Conservation (phyloP, 2,888 invertebrate genomes). For the Quadroppia sp. region DNA sequence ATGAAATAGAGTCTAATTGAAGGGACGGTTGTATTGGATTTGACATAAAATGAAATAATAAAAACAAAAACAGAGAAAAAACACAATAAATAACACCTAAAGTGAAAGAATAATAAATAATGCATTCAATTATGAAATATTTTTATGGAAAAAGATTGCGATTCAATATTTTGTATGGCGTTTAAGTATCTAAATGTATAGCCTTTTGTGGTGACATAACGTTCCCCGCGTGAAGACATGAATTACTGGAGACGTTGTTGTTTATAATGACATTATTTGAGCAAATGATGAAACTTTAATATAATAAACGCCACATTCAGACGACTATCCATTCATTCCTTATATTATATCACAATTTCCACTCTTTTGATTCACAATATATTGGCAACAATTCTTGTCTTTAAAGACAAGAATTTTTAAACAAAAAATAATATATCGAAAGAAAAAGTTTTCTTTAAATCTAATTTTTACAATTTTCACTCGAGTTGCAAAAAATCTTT, state of each 20-base stretch:
- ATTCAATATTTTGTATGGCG: slow-evolving; percentile 16
- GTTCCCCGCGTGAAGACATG: not conserved
- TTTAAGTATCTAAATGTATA: not conserved
- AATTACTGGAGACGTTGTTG: not conserved
- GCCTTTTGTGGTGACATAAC: not conserved
- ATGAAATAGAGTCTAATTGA: not conserved
- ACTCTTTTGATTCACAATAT: slow-evolving; percentile 18
- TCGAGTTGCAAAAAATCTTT: not conserved
- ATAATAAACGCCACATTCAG: slow-evolving; percentile 29
- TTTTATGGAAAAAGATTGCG: not conserved
- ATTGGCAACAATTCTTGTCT: not conserved
- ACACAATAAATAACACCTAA: not conserved
- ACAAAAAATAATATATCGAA: not conserved
- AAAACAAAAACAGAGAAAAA: not conserved
- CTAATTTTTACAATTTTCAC: slow-evolving; percentile 6
- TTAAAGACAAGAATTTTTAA: not conserved
- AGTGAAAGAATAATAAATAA: not conserved
- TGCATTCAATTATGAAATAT: not conserved
- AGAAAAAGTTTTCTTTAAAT: slow-evolving; percentile 16
- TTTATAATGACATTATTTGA: slow-evolving; percentile 18
- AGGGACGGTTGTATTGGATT: not conserved
- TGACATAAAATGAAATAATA: not conserved
- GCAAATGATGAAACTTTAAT: slow-evolving; percentile 19
- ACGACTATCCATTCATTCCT: not conserved
- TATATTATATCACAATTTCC: slow-evolving; percentile 24